Conservation (phyloP, 2,888 invertebrate species). For the Teinopalpus imperialis region DNA sequence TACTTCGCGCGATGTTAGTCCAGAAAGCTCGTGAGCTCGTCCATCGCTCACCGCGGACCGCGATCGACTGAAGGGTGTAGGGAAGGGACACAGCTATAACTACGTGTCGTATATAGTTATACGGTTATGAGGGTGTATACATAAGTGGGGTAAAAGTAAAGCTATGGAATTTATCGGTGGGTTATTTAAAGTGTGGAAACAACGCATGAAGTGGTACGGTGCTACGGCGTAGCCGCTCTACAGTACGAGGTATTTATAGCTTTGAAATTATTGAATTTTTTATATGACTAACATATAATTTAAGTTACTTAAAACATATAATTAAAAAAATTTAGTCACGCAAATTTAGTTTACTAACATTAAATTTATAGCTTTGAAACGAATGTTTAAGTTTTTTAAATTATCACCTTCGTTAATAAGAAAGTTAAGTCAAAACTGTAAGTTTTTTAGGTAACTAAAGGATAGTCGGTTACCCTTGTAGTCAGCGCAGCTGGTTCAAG, state of each 20-base stretch:
- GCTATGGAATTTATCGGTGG: conserved; percentile 10
- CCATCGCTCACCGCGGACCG: conserved; percentile 15
- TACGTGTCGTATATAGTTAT: conserved; percentile 13
- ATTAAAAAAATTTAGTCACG: too few relatives aligned
- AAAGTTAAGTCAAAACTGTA: too few relatives aligned
- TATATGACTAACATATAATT: too few relatives aligned
- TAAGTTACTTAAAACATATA: too few relatives aligned
- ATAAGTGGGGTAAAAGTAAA: conserved; percentile 24
- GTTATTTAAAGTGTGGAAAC: conserved; percentile 19
- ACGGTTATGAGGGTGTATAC: conserved; percentile 4
- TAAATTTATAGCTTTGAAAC: too few relatives aligned
- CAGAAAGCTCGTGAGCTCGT: background rate
- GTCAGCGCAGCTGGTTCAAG: too few relatives aligned
- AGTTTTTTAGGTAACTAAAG: too few relatives aligned
- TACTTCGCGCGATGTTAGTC: background rate
- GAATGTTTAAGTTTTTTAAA: too few relatives aligned
- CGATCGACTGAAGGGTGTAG: conserved; percentile 40
- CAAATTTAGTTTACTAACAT: too few relatives aligned
- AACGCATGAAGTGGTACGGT: conserved; percentile 15
- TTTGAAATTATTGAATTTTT: too few relatives aligned
- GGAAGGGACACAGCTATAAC: conserved; percentile 21
- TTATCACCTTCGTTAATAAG: too few relatives aligned
- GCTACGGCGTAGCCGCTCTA: conserved; percentile 12
- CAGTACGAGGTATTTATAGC: background rate
- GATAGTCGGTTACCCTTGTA: too few relatives aligned